Evolutionary conservation across 1,140 invertebrate genomes (phyloP).

Genomic region (Eulimnadia texana): DNA sequence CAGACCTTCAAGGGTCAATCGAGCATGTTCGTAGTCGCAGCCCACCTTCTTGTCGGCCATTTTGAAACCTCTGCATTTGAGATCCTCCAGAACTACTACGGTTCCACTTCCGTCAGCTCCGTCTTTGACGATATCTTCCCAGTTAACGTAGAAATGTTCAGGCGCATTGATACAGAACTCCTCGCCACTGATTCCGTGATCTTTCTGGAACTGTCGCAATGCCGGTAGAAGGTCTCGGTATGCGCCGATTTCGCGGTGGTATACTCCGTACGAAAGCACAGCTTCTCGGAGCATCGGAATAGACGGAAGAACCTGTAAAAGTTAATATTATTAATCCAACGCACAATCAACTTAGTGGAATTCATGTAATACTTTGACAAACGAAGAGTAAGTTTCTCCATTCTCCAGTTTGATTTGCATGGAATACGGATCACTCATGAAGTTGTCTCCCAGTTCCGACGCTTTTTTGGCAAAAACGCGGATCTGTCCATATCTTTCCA

Average conservation of each 20-base stretch:
- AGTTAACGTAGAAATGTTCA: neutral
- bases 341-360: too few relatives aligned
- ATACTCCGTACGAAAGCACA: neutral
- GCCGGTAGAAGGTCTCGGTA: neutral
- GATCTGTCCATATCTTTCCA: neutral
- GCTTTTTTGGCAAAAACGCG: neutral
- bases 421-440: neutral
- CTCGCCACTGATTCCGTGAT: neutral
- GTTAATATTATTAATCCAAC: too few relatives aligned
- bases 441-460: neutral
- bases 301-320: conserved; percentile 15
- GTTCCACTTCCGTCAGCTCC: neutral
- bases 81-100: conserved; percentile 8
- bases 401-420: neutral
- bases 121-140: neutral
- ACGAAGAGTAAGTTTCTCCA: neutral
- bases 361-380: neutral
- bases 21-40: conserved; percentile 12
- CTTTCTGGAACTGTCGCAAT: neutral
- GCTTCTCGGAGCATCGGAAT: conserved; percentile 4
- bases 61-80: neutral
- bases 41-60: conserved; percentile 14
- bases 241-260: conserved; percentile 10
- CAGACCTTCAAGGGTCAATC: neutral
- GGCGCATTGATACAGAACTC: neutral